Percentiles rank a stretch among this genome's conserved stretches.
Evolutionary conservation across 2,113 vertebrate genomes (phyloP).

Genomic region (Indicator indicator): DNA sequence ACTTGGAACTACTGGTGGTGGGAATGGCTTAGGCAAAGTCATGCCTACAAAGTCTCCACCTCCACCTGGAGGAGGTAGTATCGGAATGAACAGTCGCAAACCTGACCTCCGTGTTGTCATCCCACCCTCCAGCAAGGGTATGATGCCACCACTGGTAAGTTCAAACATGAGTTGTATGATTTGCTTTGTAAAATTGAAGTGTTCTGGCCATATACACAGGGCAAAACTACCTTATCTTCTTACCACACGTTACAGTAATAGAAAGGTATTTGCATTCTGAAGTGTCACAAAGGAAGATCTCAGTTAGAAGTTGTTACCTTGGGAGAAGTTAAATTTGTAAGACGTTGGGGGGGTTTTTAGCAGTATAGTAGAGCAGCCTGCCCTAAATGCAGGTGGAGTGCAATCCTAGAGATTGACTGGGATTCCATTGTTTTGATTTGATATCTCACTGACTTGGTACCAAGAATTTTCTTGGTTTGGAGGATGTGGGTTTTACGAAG

Average conservation of each 20-base stretch:
- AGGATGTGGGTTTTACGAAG: conserved; percentile 43
- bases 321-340: background rate
- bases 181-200: background rate
- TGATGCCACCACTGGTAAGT: conserved; percentile 98
- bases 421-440: background rate
- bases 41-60: conserved; percentile 97
- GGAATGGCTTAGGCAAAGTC: conserved; percentile 92
- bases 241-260: rapidly evolving
- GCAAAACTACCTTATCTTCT: background rate
- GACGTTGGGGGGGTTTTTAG: background rate
- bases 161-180: background rate
- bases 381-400: background rate
- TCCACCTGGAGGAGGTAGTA: conserved; percentile 89
- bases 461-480: background rate
- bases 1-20: conserved; percentile 86
- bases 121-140: conserved; percentile 95
- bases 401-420: background rate
- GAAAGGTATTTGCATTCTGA: background rate
- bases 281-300: background rate
- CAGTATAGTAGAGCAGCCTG: background rate
- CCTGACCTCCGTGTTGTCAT: conserved; percentile 98
- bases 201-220: background rate
- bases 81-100: conserved; percentile 92
- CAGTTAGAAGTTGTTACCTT: background rate
- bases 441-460: background rate